Conservation (phyloP, 1,140 invertebrate genomes). For the Drosophila trapezifrons region DNA sequence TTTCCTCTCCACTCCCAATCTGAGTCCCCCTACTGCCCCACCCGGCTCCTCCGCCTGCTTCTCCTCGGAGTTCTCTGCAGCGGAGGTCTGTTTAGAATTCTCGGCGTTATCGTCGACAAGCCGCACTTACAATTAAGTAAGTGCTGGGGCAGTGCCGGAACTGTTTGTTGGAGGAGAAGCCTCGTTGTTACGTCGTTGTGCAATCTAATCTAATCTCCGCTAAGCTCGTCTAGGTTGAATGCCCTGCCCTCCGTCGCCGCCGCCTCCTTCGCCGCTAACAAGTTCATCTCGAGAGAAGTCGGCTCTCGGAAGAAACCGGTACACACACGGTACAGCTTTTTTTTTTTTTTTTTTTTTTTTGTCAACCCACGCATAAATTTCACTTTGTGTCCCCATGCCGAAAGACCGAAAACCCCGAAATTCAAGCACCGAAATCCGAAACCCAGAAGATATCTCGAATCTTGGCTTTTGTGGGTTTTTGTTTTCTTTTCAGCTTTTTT, state of each 20-base stretch:
- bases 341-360: too few relatives aligned
- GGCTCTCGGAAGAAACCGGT: conserved; percentile 42
- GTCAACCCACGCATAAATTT: conserved; percentile 83
- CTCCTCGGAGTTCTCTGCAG: not conserved
- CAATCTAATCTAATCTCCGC: conserved; percentile 71
- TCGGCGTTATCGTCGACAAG: conserved; percentile 66
- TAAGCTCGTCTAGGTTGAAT: conserved; percentile 69
- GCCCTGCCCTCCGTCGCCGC: conserved; percentile 36
- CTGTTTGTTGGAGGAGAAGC: conserved; percentile 21
- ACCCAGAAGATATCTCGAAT: conserved; percentile 12
- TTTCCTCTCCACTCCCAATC: conserved; percentile 50
- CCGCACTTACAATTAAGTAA: conserved; percentile 81
- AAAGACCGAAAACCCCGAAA: conserved; percentile 4
- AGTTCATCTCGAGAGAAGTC: conserved; percentile 31
- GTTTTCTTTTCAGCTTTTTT: conserved; percentile 24
- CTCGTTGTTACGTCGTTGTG: conserved; percentile 23
- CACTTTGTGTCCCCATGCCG: conserved; percentile 58
- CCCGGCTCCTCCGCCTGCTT: not conserved
- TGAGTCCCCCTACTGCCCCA: not conserved
- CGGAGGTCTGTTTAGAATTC: conserved; percentile 15
- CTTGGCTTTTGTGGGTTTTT: conserved; percentile 20
- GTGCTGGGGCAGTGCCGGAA: conserved; percentile 62
- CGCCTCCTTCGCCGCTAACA: conserved; percentile 13
- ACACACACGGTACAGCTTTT: conserved; percentile 65
- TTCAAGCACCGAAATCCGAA: conserved; percentile 23